phyloP scores from a whole-genome alignment of 2,888 invertebrate species.

The Stenodema calcarata region DNA sequence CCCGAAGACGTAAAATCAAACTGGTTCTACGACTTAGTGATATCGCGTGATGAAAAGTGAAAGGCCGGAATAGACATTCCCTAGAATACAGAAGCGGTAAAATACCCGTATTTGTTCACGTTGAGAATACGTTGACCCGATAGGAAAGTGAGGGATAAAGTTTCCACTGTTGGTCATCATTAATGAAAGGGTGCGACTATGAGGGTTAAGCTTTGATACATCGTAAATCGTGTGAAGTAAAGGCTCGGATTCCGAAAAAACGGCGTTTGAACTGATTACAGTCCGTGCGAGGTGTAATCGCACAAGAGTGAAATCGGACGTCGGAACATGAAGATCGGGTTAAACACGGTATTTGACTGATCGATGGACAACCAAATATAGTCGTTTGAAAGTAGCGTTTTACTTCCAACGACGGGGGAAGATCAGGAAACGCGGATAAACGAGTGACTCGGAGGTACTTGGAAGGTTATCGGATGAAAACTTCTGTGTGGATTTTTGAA shows the following conservation, averaged over 20 bases:
- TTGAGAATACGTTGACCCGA: neutral
- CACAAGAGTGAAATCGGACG: neutral
- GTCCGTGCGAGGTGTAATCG: neutral
- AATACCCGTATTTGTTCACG: neutral
- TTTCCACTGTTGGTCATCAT: neutral
- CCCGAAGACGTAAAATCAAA: neutral
- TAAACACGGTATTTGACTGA: neutral
- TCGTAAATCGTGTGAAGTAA: neutral
- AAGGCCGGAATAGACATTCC: neutral
- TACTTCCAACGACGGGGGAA: too few species aligned
- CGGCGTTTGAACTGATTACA: neutral
- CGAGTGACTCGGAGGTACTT: too few species aligned
- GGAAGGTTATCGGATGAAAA: too few species aligned
- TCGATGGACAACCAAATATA: neutral
- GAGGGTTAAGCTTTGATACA: neutral
- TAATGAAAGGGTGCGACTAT: neutral
- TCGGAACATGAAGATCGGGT: neutral
- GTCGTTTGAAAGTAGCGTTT: too few species aligned
- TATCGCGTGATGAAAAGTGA: slow-evolving; percentile 27
- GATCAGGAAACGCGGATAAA: too few species aligned
- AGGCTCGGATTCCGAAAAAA: neutral
- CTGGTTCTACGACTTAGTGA: neutral
- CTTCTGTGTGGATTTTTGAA: too few species aligned
- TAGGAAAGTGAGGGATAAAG: neutral
- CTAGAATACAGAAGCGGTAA: neutral